These are phyloP conservation scores for Cylas formicarius DNA, from an alignment of 1,140 invertebrate species.

Conservation along the genomic window DNA sequence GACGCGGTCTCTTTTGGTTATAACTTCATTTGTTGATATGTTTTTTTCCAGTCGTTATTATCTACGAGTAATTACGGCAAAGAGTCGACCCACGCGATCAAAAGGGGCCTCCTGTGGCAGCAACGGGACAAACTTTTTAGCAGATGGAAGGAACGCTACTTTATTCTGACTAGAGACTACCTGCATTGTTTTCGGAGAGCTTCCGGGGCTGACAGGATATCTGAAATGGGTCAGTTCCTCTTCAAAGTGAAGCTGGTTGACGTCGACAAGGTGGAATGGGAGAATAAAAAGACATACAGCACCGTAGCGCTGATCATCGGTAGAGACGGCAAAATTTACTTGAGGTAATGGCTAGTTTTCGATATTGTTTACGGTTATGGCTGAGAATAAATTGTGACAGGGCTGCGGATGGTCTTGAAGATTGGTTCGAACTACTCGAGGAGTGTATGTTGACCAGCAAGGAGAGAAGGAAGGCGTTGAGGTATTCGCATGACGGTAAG, in stretches of 20 bases:
- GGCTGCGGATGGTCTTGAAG: conserved; percentile 49
- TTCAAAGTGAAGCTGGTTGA: conserved; percentile 63
- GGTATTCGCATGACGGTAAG: conserved; percentile 43
- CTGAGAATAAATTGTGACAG: too few species aligned
- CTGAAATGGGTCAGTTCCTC: conserved; percentile 64
- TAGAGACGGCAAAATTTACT: conserved; percentile 50
- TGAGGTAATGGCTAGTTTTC: conserved; percentile 39
- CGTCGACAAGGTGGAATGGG: conserved; percentile 58
- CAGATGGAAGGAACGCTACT: conserved; percentile 63
- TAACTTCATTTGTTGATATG: neutral
- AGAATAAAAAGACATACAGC: conserved; percentile 53
- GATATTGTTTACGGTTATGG: neutral
- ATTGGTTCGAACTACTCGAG: conserved; percentile 56
- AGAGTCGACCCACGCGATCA: conserved; percentile 46
- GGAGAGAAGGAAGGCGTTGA: conserved; percentile 49
- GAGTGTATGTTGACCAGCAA: conserved; percentile 55
- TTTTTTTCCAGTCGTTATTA: conserved; percentile 43
- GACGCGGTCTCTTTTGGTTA: too few species aligned
- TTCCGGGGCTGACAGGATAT: conserved; percentile 52
- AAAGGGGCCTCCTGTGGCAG: conserved; percentile 59
- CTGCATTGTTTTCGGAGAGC: conserved; percentile 62
- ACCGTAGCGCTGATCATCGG: conserved; percentile 47
- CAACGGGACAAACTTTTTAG: conserved; percentile 60
- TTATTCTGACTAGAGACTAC: conserved; percentile 61
- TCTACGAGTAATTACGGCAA: conserved; percentile 33